Conservation (phyloP, 2,797 vertebrate genomes). For the Mus caroli region DNA sequence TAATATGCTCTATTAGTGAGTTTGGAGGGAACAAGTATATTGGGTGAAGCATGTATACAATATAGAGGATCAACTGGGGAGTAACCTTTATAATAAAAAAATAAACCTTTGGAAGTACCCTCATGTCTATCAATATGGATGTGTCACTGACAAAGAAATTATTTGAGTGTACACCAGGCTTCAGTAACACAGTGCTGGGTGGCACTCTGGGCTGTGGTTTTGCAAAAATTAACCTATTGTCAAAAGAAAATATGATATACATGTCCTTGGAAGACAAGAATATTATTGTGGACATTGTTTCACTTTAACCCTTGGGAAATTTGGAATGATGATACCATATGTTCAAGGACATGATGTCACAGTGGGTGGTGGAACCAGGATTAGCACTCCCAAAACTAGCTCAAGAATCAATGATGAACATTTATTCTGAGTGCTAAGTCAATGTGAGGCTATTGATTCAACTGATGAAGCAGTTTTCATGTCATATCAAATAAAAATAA, state of each 20-base stretch:
- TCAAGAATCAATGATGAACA: neutral
- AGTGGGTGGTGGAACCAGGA: neutral
- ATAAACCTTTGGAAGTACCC: neutral
- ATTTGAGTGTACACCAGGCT: neutral
- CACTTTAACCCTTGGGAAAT: neutral
- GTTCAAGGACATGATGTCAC: neutral
- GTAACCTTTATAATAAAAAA: neutral
- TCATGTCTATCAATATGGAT: neutral
- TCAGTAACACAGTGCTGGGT: neutral
- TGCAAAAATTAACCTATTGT: neutral
- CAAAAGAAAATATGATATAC: neutral
- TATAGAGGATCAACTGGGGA: neutral
- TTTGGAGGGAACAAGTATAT: neutral
- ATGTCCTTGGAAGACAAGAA: neutral
- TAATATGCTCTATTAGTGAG: neutral
- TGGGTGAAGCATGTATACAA: neutral
- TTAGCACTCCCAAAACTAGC: neutral
- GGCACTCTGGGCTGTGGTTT: neutral
- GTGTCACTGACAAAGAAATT: neutral
- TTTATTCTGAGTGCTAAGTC: neutral
- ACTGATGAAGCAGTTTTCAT: neutral
- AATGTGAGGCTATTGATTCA: neutral
- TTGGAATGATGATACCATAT: neutral
- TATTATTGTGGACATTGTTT: neutral
- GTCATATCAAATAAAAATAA: slow-evolving; percentile 17